Conservation (phyloP, 2,113 vertebrate species). For the Hassar affinis region DNA sequence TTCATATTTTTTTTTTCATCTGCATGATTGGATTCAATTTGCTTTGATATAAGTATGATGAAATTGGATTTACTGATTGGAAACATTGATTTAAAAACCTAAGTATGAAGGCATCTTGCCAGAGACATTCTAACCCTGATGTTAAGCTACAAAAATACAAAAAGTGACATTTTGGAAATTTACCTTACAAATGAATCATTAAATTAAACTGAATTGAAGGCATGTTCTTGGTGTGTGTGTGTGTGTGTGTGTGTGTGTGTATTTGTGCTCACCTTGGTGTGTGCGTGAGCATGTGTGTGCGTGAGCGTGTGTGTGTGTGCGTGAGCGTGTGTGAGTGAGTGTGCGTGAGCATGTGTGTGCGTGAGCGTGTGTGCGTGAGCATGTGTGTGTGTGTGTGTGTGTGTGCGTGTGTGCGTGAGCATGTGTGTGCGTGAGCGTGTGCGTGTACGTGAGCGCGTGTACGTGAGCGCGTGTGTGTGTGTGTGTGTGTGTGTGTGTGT, state of each 20-base stretch:
- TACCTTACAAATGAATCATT: background rate
- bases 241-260: constrained; percentile 20
- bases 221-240: background rate
- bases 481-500: constrained; percentile 34
- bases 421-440: too few relatives aligned
- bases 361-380: too few relatives aligned
- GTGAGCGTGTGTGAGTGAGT: too few relatives aligned
- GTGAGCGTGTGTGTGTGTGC: too few relatives aligned
- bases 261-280: too few relatives aligned
- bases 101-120: background rate
- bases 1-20: background rate
- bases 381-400: too few relatives aligned
- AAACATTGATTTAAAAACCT: background rate
- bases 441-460: too few relatives aligned
- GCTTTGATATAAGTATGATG: background rate
- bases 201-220: background rate
- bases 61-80: background rate
- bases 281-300: constrained; percentile 27
- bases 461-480: constrained; percentile 13
- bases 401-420: too few relatives aligned
- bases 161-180: background rate
- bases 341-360: too few relatives aligned
- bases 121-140: background rate
- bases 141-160: background rate
- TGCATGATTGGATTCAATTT: background rate